Evolutionary conservation across 2,888 invertebrate species (phyloP).

Genomic region (Coelopa pilipes): DNA sequence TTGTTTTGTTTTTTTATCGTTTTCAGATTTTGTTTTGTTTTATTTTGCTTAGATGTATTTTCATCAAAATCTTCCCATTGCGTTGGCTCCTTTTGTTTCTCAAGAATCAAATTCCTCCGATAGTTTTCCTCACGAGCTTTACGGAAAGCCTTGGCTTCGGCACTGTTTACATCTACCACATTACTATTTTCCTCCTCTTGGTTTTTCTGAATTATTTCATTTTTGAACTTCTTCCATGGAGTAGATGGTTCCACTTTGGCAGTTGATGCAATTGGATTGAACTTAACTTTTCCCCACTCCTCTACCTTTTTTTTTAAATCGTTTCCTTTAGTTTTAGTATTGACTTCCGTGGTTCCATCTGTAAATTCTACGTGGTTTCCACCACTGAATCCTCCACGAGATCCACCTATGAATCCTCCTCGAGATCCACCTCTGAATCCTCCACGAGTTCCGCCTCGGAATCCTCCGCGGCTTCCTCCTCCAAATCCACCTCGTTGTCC

Average conservation of each 20-base stretch:
- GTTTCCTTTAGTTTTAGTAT: no score
- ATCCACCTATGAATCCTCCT: neutral
- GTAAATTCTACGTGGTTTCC: neutral
- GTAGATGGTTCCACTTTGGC: constrained; percentile 48
- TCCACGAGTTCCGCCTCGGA: neutral
- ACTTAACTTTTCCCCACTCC: constrained; percentile 44
- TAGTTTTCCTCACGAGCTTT: constrained; percentile 55
- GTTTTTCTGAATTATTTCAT: constrained; percentile 53
- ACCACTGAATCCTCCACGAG: neutral
- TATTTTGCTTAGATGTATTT: constrained; percentile 25
- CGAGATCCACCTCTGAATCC: neutral
- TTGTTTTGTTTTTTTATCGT: constrained; percentile 28
- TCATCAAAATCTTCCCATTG: constrained; percentile 58
- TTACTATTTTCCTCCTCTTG: constrained; percentile 44
- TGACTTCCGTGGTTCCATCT: neutral
- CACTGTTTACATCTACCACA: constrained; percentile 45
- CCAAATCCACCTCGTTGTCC: no score
- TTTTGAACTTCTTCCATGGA: constrained; percentile 59
- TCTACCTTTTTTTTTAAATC: constrained; percentile 21
- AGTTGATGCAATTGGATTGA: constrained; percentile 40
- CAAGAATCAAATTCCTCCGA: constrained; percentile 53
- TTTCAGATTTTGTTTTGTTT: neutral
- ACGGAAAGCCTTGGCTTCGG: constrained; percentile 46
- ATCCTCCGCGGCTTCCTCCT: neutral
- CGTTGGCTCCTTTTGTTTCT: constrained; percentile 51